A percentile compares a stretch with the other conserved stretches of the same genome.
These are phyloP conservation scores for Acheta domesticus DNA, from an alignment of 2,888 invertebrate species.

Conservation along the genomic window DNA sequence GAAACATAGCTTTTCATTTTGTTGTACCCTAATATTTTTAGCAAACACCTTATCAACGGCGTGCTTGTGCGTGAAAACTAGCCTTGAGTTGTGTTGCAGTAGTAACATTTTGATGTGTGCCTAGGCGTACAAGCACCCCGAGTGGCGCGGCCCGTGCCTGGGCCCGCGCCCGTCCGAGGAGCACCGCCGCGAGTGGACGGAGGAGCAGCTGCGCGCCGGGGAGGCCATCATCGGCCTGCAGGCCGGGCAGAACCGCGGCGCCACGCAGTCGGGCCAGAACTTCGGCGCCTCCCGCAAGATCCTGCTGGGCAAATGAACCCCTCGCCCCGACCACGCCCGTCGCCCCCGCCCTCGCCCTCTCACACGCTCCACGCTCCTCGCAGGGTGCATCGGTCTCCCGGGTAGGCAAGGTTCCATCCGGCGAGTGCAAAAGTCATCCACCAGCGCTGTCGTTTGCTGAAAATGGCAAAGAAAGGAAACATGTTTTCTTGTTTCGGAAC, in stretches of 20 bases:
- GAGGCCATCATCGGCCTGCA: conserved; percentile 82
- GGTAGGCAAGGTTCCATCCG: no score
- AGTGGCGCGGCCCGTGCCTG: conserved; percentile 76
- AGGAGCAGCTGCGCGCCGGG: conserved; percentile 77
- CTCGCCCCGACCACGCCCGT: neutral
- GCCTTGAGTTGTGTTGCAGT: neutral
- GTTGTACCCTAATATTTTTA: no score
- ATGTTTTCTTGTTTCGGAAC: no score
- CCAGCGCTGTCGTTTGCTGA: no score
- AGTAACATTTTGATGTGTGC: conserved; percentile 25
- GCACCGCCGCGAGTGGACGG: conserved; percentile 75
- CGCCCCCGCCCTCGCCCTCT: neutral
- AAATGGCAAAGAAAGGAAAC: no score
- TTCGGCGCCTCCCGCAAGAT: conserved; percentile 83
- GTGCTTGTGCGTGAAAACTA: neutral
- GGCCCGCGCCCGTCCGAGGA: conserved; percentile 86
- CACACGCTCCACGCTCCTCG: no score
- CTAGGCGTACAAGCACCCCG: conserved; percentile 75
- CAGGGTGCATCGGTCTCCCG: no score
- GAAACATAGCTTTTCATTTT: no score
- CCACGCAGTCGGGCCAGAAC: conserved; percentile 80
- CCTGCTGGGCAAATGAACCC: conserved; percentile 51
- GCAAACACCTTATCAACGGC: no score
- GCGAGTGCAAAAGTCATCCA: no score
- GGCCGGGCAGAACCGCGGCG: conserved; percentile 81